A percentile compares a stretch with the other conserved stretches of the same genome.
These are phyloP conservation scores for Coleophora deauratella DNA, from an alignment of 2,888 invertebrate species.

Conservation along the genomic window DNA sequence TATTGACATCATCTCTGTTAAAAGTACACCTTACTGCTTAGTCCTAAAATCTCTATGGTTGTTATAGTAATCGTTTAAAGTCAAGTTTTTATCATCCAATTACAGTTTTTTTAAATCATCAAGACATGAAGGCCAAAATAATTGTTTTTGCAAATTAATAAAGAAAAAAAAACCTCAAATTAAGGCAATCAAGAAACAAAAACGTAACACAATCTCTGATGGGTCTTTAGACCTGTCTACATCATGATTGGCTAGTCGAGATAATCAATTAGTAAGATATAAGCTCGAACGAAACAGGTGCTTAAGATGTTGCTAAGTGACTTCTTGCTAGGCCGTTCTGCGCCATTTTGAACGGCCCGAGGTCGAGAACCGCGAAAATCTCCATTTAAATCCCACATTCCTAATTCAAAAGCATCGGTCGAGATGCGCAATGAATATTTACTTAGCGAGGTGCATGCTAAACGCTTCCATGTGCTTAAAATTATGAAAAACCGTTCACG, in stretches of 20 bases:
- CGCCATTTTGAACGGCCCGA: conserved; percentile 4
- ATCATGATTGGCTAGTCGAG: too few relatives aligned
- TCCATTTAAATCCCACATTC: conserved; percentile 29
- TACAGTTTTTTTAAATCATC: too few relatives aligned
- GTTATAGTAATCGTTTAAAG: too few relatives aligned
- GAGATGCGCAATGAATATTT: conserved; percentile 57
- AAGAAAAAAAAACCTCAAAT: not conserved
- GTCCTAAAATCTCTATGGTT: too few relatives aligned
- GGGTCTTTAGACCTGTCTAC: too few relatives aligned
- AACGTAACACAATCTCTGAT: too few relatives aligned
- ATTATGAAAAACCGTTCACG: conserved; percentile 73
- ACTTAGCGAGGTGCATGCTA: conserved; percentile 48
- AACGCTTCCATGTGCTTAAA: conserved; percentile 59
- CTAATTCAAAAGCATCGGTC: conserved; percentile 42
- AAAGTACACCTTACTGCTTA: too few relatives aligned
- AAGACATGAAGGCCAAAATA: not conserved
- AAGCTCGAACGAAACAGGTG: not conserved
- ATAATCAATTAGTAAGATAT: not conserved
- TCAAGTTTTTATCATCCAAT: too few relatives aligned
- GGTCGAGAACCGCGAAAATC: not conserved
- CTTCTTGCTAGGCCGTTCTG: not conserved
- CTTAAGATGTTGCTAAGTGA: not conserved
- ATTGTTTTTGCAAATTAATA: not conserved
- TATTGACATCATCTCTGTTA: conserved; percentile 3
- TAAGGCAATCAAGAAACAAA: too few relatives aligned